These are phyloP conservation scores for Melieria picta DNA, from an alignment of 2,888 invertebrate species.

Conservation along the genomic window DNA sequence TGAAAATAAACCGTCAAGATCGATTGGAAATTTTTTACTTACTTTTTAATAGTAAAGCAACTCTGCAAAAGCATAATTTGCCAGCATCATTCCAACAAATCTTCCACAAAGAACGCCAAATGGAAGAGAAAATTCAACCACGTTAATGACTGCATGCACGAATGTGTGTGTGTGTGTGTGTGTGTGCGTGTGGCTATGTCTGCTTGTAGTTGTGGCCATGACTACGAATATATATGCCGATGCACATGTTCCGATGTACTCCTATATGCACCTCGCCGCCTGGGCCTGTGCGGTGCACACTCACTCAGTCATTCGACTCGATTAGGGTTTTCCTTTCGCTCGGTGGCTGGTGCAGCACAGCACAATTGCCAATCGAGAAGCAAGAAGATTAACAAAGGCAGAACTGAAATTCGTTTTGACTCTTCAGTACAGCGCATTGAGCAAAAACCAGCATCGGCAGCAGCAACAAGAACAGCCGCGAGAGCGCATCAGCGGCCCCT, in stretches of 20 bases:
- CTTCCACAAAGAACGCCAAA: conserved; percentile 2
- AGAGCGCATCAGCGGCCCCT: too few species aligned
- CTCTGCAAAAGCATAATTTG: neutral
- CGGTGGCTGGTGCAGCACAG: neutral
- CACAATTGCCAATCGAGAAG: neutral
- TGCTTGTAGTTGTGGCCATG: neutral
- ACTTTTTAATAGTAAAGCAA: neutral
- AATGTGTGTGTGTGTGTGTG: neutral
- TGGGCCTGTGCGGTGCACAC: neutral
- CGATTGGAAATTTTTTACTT: neutral
- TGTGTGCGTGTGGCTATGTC: neutral
- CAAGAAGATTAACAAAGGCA: neutral
- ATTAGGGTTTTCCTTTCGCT: too few species aligned
- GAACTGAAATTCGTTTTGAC: too few species aligned
- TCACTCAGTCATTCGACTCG: neutral
- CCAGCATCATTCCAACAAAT: neutral
- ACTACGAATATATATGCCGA: neutral
- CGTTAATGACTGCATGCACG: neutral
- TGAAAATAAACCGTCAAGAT: neutral
- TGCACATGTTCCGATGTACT: neutral
- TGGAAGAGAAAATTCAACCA: conserved; percentile 2
- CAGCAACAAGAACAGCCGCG: neutral
- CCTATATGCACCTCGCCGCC: neutral
- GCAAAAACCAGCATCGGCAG: conserved; percentile 11
- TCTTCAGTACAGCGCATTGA: neutral